A percentile compares a stretch with the other conserved stretches of the same genome.
Conservation (phyloP, 1,140 invertebrate species). For the Theocolax elegans region DNA sequence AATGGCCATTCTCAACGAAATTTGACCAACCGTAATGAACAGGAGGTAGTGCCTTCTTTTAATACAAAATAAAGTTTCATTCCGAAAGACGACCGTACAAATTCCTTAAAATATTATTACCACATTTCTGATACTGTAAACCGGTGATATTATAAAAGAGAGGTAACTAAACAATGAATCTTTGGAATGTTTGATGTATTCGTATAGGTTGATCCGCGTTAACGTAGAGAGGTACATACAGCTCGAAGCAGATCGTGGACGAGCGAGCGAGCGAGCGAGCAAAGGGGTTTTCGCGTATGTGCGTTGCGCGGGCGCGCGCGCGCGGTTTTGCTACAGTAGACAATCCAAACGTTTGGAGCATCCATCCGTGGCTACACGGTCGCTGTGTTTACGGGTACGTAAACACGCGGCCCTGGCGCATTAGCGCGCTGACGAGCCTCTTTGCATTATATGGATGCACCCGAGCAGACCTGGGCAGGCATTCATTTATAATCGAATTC, state of each 20-base stretch:
- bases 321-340: conserved; percentile 54
- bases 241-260: not conserved
- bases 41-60: too few relatives aligned
- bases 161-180: too few relatives aligned
- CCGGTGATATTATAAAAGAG: too few relatives aligned
- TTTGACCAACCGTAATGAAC: too few relatives aligned
- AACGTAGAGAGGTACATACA: too few relatives aligned
- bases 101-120: too few relatives aligned
- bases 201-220: too few relatives aligned
- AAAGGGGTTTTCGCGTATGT: conserved; percentile 37
- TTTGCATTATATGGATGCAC: conserved; percentile 66
- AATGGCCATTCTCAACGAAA: too few relatives aligned
- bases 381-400: conserved; percentile 60
- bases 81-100: too few relatives aligned
- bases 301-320: conserved; percentile 14
- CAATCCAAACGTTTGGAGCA: conserved; percentile 58
- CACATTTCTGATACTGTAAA: too few relatives aligned
- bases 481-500: conserved; percentile 69
- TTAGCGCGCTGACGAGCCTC: conserved; percentile 46
- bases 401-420: conserved; percentile 44
- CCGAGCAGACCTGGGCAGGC: conserved; percentile 47
- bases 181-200: too few relatives aligned
- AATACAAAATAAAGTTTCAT: too few relatives aligned
- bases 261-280: conserved; percentile 6
- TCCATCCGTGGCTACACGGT: conserved; percentile 52